These are phyloP conservation scores for Ifrita kowaldi DNA, from an alignment of 2,113 vertebrate species.

Conservation along the genomic window DNA sequence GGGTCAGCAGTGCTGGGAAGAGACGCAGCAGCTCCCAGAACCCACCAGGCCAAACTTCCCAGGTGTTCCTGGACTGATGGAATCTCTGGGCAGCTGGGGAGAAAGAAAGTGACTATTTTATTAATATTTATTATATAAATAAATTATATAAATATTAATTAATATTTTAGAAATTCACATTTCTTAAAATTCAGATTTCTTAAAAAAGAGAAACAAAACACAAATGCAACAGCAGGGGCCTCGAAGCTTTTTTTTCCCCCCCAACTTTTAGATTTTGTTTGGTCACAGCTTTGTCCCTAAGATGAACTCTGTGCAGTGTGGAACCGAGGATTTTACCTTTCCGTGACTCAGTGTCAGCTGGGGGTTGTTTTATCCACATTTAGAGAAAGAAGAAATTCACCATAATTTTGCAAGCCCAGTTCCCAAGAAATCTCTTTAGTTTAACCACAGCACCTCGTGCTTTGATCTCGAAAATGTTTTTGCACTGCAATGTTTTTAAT, in stretches of 20 bases:
- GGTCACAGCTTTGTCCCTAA: neutral
- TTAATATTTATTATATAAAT: neutral
- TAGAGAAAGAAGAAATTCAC: neutral
- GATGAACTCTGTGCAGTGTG: neutral
- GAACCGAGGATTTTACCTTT: neutral
- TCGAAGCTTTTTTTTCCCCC: neutral
- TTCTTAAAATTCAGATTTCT: neutral
- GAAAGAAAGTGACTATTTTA: neutral
- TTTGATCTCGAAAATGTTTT: neutral
- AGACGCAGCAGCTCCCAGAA: neutral
- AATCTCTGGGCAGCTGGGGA: neutral
- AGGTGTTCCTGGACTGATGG: fast-evolving
- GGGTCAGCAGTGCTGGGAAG: neutral
- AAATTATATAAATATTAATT: neutral
- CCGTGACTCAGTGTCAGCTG: neutral
- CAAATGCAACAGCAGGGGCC: neutral
- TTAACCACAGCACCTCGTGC: neutral
- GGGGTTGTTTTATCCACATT: neutral
- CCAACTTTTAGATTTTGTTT: neutral
- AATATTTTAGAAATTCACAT: neutral
- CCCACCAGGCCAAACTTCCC: neutral
- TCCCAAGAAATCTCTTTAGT: neutral
- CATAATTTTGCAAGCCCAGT: neutral
- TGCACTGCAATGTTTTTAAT: neutral
- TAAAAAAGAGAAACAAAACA: neutral